These are phyloP conservation scores for Noctuana brunneofusca DNA, from an alignment of 2,888 invertebrate genomes.

Conservation along the genomic window DNA sequence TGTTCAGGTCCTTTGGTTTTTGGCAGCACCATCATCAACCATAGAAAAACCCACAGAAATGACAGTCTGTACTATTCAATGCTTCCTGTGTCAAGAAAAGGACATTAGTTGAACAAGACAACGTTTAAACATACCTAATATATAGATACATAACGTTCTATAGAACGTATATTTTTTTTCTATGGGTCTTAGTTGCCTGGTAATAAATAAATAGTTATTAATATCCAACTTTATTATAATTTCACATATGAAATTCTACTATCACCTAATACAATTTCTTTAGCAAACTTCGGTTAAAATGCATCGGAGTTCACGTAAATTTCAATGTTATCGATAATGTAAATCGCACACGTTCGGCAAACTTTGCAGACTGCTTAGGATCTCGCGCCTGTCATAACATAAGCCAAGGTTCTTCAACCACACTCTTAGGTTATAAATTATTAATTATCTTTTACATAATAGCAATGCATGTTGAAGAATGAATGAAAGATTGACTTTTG, in stretches of 20 bases:
- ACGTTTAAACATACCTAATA: not conserved
- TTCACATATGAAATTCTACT: not conserved
- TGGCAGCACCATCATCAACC: too few species aligned
- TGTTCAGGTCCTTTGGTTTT: too few species aligned
- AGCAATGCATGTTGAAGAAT: too few species aligned
- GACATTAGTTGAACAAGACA: not conserved
- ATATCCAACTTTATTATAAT: not conserved
- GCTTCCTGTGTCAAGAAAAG: too few species aligned
- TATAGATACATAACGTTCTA: not conserved
- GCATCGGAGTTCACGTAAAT: conserved; percentile 14
- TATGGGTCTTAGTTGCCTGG: too few species aligned
- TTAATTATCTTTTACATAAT: too few species aligned
- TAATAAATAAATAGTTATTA: not conserved
- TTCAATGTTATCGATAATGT: conserved; percentile 28
- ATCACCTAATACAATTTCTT: conserved; percentile 5
- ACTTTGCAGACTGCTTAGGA: conserved; percentile 19
- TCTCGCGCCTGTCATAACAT: conserved; percentile 15
- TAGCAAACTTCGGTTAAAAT: conserved; percentile 16
- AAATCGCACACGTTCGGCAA: conserved; percentile 30
- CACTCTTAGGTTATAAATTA: not conserved
- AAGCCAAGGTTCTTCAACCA: not conserved
- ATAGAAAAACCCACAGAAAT: too few species aligned
- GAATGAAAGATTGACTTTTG: too few species aligned
- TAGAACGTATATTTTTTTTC: too few species aligned
- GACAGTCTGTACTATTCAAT: too few species aligned